A percentile compares a stretch with the other conserved stretches of the same genome.
Evolutionary conservation across 2,797 vertebrate genomes (phyloP).

Genomic region (Bradypus variegatus): DNA sequence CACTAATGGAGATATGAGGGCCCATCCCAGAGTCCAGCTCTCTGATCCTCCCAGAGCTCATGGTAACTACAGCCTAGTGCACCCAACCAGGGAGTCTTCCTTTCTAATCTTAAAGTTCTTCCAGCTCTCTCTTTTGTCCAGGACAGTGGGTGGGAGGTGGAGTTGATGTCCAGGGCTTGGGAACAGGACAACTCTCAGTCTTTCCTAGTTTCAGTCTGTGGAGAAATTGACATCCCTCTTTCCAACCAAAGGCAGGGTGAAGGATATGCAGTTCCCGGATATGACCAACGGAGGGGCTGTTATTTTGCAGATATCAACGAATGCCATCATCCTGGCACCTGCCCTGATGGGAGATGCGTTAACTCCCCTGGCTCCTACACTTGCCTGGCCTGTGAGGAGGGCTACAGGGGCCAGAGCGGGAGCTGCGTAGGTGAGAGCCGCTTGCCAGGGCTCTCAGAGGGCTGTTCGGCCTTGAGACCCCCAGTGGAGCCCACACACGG

Average conservation of each 20-base stretch:
- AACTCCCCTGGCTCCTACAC: conserved; percentile 84
- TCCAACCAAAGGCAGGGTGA: conserved; percentile 10
- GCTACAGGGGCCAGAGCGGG: conserved; percentile 78
- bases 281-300: conserved; percentile 43
- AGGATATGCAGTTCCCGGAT: background rate
- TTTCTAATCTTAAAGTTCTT: background rate
- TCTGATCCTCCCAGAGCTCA: background rate
- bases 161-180: background rate
- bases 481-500: background rate
- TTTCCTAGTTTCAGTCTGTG: conserved; percentile 39
- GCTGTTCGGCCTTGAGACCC: background rate
- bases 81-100: background rate
- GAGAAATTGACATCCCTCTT: background rate
- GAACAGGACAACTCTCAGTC: conserved; percentile 28
- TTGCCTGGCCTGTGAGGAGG: conserved; percentile 80
- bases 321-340: conserved; percentile 81
- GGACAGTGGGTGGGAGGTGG: conserved; percentile 16
- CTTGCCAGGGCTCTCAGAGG: background rate
- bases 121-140: conserved; percentile 4
- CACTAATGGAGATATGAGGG: background rate
- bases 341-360: conserved; percentile 80
- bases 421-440: conserved; percentile 81
- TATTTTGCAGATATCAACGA: conserved; percentile 82
- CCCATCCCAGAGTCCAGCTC: background rate
- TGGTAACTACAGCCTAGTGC: background rate